Evolutionary conservation across 2,797 vertebrate species (phyloP), one percentile per base, ranked within the genome.

Genomic region (Lacerta viridis): DNA sequence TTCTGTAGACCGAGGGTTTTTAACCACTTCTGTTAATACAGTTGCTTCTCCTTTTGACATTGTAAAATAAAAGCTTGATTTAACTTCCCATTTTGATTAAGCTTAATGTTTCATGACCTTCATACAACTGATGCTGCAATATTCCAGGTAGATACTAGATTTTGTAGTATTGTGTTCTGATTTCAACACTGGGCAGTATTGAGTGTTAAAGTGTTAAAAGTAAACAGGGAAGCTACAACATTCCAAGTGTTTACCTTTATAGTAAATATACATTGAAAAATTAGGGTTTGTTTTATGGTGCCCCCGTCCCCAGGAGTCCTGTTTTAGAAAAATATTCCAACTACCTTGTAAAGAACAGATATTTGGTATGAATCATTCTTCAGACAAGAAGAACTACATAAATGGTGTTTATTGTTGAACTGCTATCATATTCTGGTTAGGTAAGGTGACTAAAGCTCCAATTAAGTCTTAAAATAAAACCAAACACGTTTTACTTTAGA

Each of bases 21-120:
- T 20, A 80, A 43, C 4, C 13, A 71, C 43, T 50, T 68, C 4
- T 43, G 66, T 77, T 89, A 76, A 77, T 55, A 50, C 33, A 13
- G 2, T 4, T 29, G 81, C 66, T 87, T 87, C 15, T 4, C 9
- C 78, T 83, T 5, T 76, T 91, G 80, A 85, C 20, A 41, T 87
- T 90, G 90, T 90, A 90, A 87, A 82, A 88, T 82, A 90, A 80
- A 85, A 90, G 33, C 25, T 78, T 64, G 2, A 84, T 7, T 23
- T 50, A 1, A 86, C 72, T 59, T 87, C 1, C 81, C 85, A 29
- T 86, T 89, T 69, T 87, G 55, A 81, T 29, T 77, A 39, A 41
- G 77, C 50, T 0, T n/a, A 55, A 2, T 85, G 41, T 83, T 87
- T 27, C 1, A 13, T 72, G 74, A 3, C 2, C 6, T 39, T 59